These are phyloP conservation scores for Bombus impatiens DNA, from an alignment of 1,140 invertebrate genomes.

Conservation along the genomic window DNA sequence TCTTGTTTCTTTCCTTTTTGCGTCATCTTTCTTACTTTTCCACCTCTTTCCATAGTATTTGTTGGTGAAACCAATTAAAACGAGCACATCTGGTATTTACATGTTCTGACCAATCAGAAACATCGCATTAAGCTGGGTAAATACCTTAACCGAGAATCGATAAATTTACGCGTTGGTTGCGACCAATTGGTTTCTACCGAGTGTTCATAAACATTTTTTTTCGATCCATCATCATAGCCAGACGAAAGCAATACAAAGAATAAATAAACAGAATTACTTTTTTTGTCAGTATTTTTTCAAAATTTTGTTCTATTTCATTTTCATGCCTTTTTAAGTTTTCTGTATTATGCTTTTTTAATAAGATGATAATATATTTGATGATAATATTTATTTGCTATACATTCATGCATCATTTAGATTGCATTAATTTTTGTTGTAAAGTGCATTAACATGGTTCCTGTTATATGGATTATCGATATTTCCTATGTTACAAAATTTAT, in stretches of 20 bases:
- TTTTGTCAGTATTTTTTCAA: not conserved
- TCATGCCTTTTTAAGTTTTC: not conserved
- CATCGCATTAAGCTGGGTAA: not conserved
- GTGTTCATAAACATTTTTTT: no score
- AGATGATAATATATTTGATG: not conserved
- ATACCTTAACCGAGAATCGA: slow-evolving; percentile 30
- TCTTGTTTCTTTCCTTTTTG: not conserved
- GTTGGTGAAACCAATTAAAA: slow-evolving; percentile 27
- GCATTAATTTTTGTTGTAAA: not conserved
- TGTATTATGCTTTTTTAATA: not conserved
- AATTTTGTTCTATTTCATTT: no score
- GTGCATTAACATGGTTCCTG: no score
- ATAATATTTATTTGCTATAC: not conserved
- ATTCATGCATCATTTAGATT: not conserved
- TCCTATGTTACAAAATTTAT: no score
- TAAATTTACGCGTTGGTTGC: not conserved
- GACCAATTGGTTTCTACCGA: not conserved
- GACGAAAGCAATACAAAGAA: not conserved
- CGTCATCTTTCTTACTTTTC: not conserved
- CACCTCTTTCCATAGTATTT: no score
- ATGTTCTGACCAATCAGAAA: slow-evolving; percentile 8
- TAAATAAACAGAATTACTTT: not conserved
- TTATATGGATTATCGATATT: no score
- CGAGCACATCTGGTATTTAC: slow-evolving; percentile 3
- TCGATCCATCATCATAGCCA: not conserved